Base-by-base conservation (phyloP, 2,888 invertebrate species). In the Apoderus coryli region DNA sequence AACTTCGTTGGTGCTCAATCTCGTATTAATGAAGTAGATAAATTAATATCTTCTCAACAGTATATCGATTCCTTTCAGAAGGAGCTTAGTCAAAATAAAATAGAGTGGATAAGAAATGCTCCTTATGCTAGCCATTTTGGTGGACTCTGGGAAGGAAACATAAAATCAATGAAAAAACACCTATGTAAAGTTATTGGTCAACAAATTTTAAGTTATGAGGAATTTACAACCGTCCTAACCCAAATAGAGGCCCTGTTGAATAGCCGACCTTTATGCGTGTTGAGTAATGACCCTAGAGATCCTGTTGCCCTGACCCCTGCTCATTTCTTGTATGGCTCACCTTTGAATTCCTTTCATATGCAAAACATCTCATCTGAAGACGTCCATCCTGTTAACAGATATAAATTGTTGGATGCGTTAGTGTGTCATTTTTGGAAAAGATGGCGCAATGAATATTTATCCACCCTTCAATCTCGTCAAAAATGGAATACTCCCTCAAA, bases 101-200 rank as follows among this genome's bases (percentile, higher is more conserved):
- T 34, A 26, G 22, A 24, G 4, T 34, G 31, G 31, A 35, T 43
- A 14, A 47, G 47, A 27, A 47, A 41, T 16, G 43, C 46, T 2
- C 42, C 46, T 4, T 15, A 25, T 11, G 35, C 43, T 11, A 42
- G 45, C 2, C 43, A 48, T 28, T 44, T 44, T 28, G 45, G 47
- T 3, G 47, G 47, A 5, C 26, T 45, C 4, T 47, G 47, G 45
- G 49, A 50, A 28, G 38, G 43, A 3, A 41, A 39, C 4, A 41
- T 49, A 6, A 44, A 44, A 25, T 37, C 36, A 2, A 31, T 44
- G 4, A 50, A 49, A 31, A 35, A 27, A 29, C 47, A 47, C 30
- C 24, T 48, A 7, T 25, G 34, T 9, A 26, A 40, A 14, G 32
- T 42, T 3, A 30, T 46, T n/a, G 43, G 45, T 2, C 25, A 33